A percentile compares a stretch with the other conserved stretches of the same genome.
Evolutionary conservation across 2,888 invertebrate species (phyloP).

Genomic region (Erpobdella octoculata): DNA sequence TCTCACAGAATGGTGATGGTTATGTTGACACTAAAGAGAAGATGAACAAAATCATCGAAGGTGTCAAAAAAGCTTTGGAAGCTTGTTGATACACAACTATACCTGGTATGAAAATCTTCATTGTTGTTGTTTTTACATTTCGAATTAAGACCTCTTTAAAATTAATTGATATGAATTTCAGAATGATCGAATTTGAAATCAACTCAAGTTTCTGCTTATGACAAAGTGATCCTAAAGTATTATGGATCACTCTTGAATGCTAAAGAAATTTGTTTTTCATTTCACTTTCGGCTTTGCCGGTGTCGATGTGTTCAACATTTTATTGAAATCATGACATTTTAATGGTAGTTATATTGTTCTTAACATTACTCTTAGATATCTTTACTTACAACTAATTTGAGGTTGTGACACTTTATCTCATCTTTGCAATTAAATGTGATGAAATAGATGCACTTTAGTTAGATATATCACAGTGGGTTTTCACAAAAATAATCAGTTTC

Average conservation of each 20-base stretch:
- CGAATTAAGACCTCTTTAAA: slow-evolving; percentile 4
- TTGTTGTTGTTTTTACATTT: not conserved
- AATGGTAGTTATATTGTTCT: no score
- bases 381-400: no score
- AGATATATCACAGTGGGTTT: no score
- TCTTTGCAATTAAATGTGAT: no score
- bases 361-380: no score
- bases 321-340: no score
- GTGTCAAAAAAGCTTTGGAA: slow-evolving; percentile 18
- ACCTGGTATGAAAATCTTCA: not conserved
- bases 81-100: slow-evolving; percentile 8
- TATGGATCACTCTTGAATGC: not conserved
- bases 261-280: no score
- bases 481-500: no score
- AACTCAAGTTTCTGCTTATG: not conserved
- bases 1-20: slow-evolving; percentile 30
- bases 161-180: not conserved
- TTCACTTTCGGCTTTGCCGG: no score
- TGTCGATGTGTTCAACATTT: no score
- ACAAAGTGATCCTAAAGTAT: not conserved
- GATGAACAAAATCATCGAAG: slow-evolving; percentile 27
- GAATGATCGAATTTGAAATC: not conserved
- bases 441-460: no score
- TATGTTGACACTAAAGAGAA: slow-evolving; percentile 27
- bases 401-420: no score